A percentile compares a stretch with the other conserved stretches of the same genome.
These are phyloP conservation scores for Drosophila paulistorum DNA, from an alignment of 1,140 invertebrate genomes.

Conservation along the genomic window DNA sequence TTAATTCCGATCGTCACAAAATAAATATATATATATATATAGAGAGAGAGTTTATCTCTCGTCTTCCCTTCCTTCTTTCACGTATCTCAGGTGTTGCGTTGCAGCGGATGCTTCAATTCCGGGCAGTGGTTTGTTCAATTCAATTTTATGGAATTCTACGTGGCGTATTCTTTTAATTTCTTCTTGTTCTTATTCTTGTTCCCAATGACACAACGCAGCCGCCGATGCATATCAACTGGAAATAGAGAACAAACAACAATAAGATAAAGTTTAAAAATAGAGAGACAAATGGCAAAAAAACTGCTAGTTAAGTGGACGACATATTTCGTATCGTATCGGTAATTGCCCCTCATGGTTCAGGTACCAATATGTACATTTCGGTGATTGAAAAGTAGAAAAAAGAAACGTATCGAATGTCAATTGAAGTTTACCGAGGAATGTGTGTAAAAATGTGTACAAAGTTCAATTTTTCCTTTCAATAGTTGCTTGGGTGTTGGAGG, in stretches of 20 bases:
- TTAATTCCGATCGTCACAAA: neutral
- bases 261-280: neutral
- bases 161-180: constrained; percentile 36
- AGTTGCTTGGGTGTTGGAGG: neutral
- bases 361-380: constrained; percentile 29
- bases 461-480: constrained; percentile 13
- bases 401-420: constrained; percentile 24
- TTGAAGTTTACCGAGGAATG: constrained; percentile 69
- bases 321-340: neutral
- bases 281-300: constrained; percentile 9
- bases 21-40: neutral
- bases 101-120: no score
- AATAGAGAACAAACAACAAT: constrained; percentile 16
- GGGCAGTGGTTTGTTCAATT: neutral
- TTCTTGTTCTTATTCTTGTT: constrained; percentile 42
- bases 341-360: neutral
- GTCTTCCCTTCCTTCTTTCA: neutral
- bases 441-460: constrained; percentile 23
- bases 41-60: no score
- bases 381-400: constrained; percentile 55
- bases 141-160: constrained; percentile 9
- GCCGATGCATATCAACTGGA: constrained; percentile 75
- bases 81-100: no score
- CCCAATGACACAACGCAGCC: constrained; percentile 32
- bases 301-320: neutral